Percentiles rank a stretch among this genome's conserved stretches.
Conservation (phyloP, 2,888 invertebrate genomes). For the Sphecodes monilicornis region DNA sequence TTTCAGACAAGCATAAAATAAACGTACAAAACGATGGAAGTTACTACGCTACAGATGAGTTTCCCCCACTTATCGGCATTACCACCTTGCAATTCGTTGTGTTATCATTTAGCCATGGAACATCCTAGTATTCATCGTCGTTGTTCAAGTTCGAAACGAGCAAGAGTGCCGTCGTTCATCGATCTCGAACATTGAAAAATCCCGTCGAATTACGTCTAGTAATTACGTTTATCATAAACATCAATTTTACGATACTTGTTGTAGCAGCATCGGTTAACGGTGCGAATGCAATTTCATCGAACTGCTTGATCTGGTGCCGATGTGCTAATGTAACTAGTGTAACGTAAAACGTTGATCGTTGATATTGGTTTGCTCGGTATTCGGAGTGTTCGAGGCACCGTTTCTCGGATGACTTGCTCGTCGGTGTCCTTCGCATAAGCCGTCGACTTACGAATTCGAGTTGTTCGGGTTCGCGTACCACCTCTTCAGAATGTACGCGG, state of each 20-base stretch:
- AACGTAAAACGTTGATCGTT: conserved; percentile 5
- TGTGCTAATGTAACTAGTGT: conserved; percentile 16
- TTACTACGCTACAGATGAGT: conserved; percentile 40
- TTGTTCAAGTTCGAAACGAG: conserved; percentile 21
- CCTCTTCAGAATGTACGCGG: neutral
- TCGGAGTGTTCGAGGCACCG: neutral
- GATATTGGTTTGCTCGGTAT: conserved; percentile 1
- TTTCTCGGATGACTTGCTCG: neutral
- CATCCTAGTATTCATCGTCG: conserved; percentile 25
- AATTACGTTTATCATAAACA: conserved; percentile 30
- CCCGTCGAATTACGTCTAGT: conserved; percentile 27
- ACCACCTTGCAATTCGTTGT: conserved; percentile 65
- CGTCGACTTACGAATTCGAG: neutral
- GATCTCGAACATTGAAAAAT: conserved; percentile 32
- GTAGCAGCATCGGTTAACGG: conserved; percentile 15
- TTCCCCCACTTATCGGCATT: conserved; percentile 51
- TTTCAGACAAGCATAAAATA: conserved; percentile 12
- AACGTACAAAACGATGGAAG: conserved; percentile 23
- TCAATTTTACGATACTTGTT: conserved; percentile 27
- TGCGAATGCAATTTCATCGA: conserved; percentile 5
- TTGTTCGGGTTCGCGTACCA: neutral
- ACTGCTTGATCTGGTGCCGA: neutral
- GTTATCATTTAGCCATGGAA: conserved; percentile 43
- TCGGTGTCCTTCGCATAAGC: neutral
- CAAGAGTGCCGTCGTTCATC: conserved; percentile 13